phyloP scores from a whole-genome alignment of 2,888 invertebrate genomes.

The Dione vanillae region DNA sequence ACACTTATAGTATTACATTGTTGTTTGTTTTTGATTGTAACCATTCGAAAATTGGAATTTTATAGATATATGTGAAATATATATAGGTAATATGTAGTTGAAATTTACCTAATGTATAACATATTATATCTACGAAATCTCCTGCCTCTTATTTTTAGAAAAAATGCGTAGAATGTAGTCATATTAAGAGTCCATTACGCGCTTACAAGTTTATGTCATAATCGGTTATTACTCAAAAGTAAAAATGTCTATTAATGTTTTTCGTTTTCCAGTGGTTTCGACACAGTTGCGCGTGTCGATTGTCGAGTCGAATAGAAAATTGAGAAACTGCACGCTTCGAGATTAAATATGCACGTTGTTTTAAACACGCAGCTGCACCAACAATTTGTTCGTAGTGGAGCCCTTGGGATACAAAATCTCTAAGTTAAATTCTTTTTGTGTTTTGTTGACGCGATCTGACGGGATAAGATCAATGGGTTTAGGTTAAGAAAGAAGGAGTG shows the following conservation, averaged over 20 bases:
- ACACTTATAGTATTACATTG: too few relatives aligned
- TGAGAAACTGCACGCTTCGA: conserved; percentile 47
- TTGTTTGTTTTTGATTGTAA: too few relatives aligned
- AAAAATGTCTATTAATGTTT: conserved; percentile 36
- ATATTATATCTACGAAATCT: too few relatives aligned
- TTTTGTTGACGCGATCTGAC: too few relatives aligned
- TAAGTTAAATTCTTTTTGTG: too few relatives aligned
- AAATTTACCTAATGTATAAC: too few relatives aligned
- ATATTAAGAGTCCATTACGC: conserved; percentile 21
- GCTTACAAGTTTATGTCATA: conserved; percentile 30
- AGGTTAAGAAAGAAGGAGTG: too few relatives aligned
- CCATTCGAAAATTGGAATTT: too few relatives aligned
- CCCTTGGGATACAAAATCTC: too few relatives aligned
- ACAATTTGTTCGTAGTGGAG: conserved; percentile 20
- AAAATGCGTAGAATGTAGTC: conserved; percentile 21
- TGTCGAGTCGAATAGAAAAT: conserved; percentile 48
- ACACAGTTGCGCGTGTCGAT: conserved; percentile 46
- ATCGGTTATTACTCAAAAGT: conserved; percentile 38
- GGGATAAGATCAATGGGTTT: too few relatives aligned
- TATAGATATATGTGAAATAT: too few relatives aligned
- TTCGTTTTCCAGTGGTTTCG: conserved; percentile 42
- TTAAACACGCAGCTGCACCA: conserved; percentile 36
- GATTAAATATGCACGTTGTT: conserved; percentile 42
- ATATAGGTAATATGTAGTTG: too few relatives aligned
- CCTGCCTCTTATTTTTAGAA: background rate